Percentiles rank a stretch among this genome's conserved stretches.
Conservation (phyloP, 30 jellyfish, hydroid and myxozoan species). For the Cassiopea andromeda region DNA sequence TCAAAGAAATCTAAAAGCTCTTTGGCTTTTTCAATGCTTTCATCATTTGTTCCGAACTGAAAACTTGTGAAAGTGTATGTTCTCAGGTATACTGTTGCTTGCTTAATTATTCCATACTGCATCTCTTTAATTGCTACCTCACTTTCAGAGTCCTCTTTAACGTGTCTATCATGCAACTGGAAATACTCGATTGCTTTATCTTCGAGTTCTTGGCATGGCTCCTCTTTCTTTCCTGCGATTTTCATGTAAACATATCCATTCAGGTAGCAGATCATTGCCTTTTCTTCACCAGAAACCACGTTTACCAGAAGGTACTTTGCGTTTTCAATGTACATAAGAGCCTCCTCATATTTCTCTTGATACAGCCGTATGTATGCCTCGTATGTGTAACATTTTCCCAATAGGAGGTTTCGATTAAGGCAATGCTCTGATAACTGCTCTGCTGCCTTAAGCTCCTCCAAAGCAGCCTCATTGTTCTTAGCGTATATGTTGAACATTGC, state of each 20-base stretch:
- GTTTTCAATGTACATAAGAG: background rate
- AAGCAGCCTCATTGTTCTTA: background rate
- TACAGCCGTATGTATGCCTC: background rate
- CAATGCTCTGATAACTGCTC: background rate
- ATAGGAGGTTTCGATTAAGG: background rate
- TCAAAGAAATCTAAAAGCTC: background rate
- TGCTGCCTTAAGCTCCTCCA: background rate
- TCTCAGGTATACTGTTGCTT: constrained; percentile 7
- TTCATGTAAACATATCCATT: constrained; percentile 23
- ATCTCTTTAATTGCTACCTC: constrained; percentile 1
- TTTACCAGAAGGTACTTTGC: constrained; percentile 3
- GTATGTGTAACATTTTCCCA: constrained; percentile 9
- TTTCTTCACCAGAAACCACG: constrained; percentile 2
- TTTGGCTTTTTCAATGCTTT: background rate
- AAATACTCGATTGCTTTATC: constrained; percentile 12
- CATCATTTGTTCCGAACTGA: background rate
- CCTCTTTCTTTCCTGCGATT: background rate
- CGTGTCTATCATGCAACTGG: constrained; percentile 5
- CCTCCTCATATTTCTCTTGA: background rate
- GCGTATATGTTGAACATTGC: background rate
- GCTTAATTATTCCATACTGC: constrained; percentile 27
- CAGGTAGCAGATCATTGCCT: constrained; percentile 23
- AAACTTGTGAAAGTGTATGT: background rate
- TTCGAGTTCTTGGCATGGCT: background rate
- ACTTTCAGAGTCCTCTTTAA: constrained; percentile 19